phyloP scores from a whole-genome alignment of 2,888 invertebrate genomes.

The Spatulosminthurus flaviceps region DNA sequence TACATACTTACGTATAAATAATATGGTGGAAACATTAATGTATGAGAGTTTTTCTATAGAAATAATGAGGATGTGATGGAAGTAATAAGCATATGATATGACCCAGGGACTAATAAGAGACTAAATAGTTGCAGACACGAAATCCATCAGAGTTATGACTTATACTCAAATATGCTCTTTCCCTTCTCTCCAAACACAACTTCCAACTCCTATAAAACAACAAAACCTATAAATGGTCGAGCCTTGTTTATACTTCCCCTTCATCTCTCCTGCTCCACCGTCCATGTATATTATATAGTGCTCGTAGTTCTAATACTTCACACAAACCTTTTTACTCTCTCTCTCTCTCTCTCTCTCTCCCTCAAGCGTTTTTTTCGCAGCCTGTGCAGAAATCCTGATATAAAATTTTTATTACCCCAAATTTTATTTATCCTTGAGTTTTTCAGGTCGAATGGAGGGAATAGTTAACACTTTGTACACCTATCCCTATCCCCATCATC shows the following conservation, averaged over 20 bases:
- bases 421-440: slow-evolving; percentile 56
- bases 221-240: slow-evolving; percentile 39
- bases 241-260: slow-evolving; percentile 22
- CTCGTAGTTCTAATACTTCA: too few relatives aligned
- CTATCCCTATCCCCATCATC: not conserved
- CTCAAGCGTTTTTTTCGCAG: slow-evolving; percentile 35
- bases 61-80: too few relatives aligned
- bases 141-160: too few relatives aligned
- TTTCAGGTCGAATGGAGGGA: slow-evolving; percentile 9
- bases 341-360: not conserved
- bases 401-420: slow-evolving; percentile 59
- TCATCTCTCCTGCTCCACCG: not conserved
- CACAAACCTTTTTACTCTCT: not conserved
- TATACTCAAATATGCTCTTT: not conserved
- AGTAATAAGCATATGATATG: too few relatives aligned
- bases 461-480: slow-evolving; percentile 19
- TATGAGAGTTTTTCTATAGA: too few relatives aligned
- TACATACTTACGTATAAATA: too few relatives aligned
- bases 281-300: too few relatives aligned
- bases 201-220: slow-evolving; percentile 30
- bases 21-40: too few relatives aligned
- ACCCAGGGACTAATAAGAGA: too few relatives aligned
- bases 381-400: slow-evolving; percentile 58
- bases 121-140: too few relatives aligned
- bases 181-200: not conserved